Conservation (phyloP, 2,888 invertebrate genomes). For the Uloborus plumipes region DNA sequence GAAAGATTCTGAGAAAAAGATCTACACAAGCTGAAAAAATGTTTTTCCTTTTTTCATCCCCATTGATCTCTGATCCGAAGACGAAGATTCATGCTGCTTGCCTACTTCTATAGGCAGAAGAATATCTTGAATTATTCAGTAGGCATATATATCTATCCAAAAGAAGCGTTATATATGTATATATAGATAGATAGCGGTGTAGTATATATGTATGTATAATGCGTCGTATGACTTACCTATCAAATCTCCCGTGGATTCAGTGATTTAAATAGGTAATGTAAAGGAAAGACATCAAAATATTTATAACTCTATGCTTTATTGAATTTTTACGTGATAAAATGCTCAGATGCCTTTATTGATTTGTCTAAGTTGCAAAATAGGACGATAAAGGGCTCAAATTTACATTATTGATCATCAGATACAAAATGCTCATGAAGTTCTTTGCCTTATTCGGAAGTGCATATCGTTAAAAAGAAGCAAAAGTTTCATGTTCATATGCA, state of each 20-base stretch:
- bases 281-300: constrained; percentile 51
- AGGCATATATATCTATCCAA: constrained; percentile 27
- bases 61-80: constrained; percentile 42
- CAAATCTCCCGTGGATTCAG: constrained; percentile 34
- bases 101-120: constrained; percentile 33
- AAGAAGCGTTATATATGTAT: constrained; percentile 33
- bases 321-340: constrained; percentile 10
- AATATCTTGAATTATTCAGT: constrained; percentile 54
- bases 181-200: constrained; percentile 23
- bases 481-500: no score
- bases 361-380: no score
- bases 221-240: constrained; percentile 38
- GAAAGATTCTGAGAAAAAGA: constrained; percentile 17
- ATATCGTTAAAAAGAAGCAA: no score
- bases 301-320: constrained; percentile 47
- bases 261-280: constrained; percentile 53
- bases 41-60: constrained; percentile 28
- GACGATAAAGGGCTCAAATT: no score
- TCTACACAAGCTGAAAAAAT: constrained; percentile 11
- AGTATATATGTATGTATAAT: constrained; percentile 18
- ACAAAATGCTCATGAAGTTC: no score
- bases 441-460: no score
- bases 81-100: constrained; percentile 41
- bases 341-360: no score
- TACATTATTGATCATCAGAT: no score